Evolutionary conservation across 2,888 invertebrate genomes (phyloP), one percentile per base, ranked within the genome.

Genomic region (Hermodice carunculata): DNA sequence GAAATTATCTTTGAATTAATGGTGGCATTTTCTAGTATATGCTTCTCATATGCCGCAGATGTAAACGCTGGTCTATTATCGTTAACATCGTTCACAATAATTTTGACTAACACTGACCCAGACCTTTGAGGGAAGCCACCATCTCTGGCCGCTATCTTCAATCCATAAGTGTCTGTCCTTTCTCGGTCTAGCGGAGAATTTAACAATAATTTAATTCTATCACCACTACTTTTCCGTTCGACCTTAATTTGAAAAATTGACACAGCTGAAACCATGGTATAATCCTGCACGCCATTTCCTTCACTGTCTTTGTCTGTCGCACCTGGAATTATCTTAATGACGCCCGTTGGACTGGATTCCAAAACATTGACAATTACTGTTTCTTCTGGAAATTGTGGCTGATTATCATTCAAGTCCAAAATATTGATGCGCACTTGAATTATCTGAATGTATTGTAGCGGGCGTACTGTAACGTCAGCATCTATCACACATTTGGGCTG

Each of bases 121-220:
- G 61, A 61, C 3, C 43, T 14, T 17, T 51, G 26, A 8, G 60
- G 49, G 11, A 46, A 34, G n/a, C 66, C 66, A 14, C 61, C 61
- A 32, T 66, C 66, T 17, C 48, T 32, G 6, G 66, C 66, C 17
- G 46, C 24, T 17, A 63, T 19, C 22, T 46, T 70, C 46, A 81
- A 22, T 29, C 73, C 65, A 67, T 80, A 81, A 22, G 61, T 62
- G 22, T 71, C 66, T 29, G 64, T 52, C 1, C 53, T 58, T 69
- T 82, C 82, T 32, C 80, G 64, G 63, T 82, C 80, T n/a, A 82
- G 59, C 1, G 51, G 61, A 28, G 66, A 60, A 34, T 70, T 76
- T 3, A 81, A 56, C 2, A 70, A 67, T n/a, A 82, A 67, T 17
- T 73, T 76, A n/a, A 82, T 70, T 42, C 80, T 78, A 17, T 74